Evolutionary conservation across 2,113 vertebrate species (phyloP), one percentile per base, ranked within the genome.

Genomic region (Pionites leucogaster): DNA sequence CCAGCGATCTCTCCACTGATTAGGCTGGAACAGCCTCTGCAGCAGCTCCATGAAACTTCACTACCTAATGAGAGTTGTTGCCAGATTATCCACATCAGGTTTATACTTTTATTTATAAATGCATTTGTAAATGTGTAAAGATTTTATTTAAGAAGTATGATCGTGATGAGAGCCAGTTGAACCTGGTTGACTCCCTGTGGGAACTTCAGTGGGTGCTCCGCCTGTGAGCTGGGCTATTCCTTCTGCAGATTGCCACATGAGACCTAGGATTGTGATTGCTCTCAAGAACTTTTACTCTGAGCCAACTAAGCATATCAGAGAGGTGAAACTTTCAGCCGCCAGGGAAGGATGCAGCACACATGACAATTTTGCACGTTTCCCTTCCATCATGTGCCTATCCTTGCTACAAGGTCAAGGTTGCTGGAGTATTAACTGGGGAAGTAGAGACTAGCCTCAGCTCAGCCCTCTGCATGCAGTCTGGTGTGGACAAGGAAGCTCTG

Each of bases 241-340:
- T 35, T 53, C 88, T 71, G 60, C 72, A 52, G 37, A 60, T 92
- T 96, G 93, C 88, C 77, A 82, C 80, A 25, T 95, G 88, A 94
- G 85, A 88, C 69, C 69, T 44, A n/a, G 65, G 82, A 84, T 72
- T 93, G 47, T 83, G 83, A 68, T 81, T 93, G 80, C 82, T 82
- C 95, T 83, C 69, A 82, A 90, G 88, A 96, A 96, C 92, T 91
- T 94, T 27, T 53, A 57, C 72, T 82, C 39, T 27, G 86, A 91
- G 90, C 90, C 90, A 96, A 27, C 72, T 88, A n/a, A 75, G 65
- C 90, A 95, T 95, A 91, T 95, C 76, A 90, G 76, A 92, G 92
- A 84, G 76, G 90, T 93, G 93, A 97, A 95, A 72, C 86, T 90
- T 88, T 14, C 88, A 89, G 57, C 82, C 92, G 82, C 41, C 11